Conservation (phyloP, 2,888 invertebrate species). For the Mimachlamys varia region DNA sequence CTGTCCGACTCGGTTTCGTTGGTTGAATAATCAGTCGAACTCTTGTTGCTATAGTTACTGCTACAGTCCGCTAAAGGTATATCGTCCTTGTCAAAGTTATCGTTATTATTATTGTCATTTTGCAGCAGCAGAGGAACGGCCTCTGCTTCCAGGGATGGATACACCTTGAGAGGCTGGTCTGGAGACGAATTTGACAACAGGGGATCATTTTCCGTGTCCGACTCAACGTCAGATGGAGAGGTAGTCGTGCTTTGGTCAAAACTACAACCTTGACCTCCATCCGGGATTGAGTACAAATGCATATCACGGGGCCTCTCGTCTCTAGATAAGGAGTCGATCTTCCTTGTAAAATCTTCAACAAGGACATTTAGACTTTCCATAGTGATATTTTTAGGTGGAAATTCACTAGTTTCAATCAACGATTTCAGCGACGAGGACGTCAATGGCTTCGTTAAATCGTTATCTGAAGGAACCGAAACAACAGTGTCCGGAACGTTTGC, state of each 20-base stretch:
- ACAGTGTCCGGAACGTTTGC: not conserved
- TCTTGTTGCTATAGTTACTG: conserved; percentile 19
- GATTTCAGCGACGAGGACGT: not conserved
- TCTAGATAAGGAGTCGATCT: not conserved
- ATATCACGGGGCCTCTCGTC: not conserved
- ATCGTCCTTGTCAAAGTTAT: not conserved
- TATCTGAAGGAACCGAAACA: not conserved
- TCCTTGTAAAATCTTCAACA: not conserved
- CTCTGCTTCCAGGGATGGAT: not conserved
- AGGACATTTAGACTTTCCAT: not conserved
- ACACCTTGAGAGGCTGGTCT: not conserved
- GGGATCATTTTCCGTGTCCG: conserved; percentile 1
- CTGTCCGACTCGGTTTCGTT: not conserved
- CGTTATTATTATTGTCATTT: not conserved
- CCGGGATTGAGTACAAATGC: not conserved
- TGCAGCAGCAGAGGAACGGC: not conserved
- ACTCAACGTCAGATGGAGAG: not conserved
- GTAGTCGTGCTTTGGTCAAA: conserved; percentile 8
- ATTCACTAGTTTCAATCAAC: not conserved
- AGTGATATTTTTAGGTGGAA: conserved; percentile 7
- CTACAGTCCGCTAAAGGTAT: not conserved
- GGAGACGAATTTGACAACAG: not conserved
- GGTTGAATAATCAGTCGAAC: not conserved
- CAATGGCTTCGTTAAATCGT: not conserved
- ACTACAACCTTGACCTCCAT: not conserved